Base-by-base conservation (phyloP, 2,797 vertebrate species). In the Coilia nasus region DNA sequence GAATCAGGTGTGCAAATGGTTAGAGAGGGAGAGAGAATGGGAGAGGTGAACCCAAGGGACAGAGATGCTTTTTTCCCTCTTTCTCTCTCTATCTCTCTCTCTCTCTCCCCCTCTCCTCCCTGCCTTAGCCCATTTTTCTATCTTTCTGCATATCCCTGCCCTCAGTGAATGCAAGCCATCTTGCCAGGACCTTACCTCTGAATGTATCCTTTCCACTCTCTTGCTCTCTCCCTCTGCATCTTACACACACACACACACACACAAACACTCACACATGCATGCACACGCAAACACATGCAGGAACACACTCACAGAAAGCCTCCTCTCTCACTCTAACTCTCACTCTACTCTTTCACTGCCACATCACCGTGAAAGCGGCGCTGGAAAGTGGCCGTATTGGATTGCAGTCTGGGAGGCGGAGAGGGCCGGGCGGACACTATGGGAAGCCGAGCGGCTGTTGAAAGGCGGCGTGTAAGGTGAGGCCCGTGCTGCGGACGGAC, bases 141-240 rank as follows among this genome's bases (percentile, higher is more conserved):
- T 47, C 83, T 85, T 80, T 80, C 54, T 85, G 84, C 85, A 88
- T 83, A 82, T 86, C 84, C 82, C 83, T 87, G 82, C 88, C 85
- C 88, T 85, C 90, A 90, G 87, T 90, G 89, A 86, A 81, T 86
- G 83, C 87, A 78, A 19, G 44, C 31, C 31, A 88, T 88, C 90
- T 86, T 84, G 78, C 71, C 87, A 89, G 87, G 21, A 82, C 50
- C 80, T 88, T 85, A 82, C 67, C 60, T 88, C 23, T 86, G 85
- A 87, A 87, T 90, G 87, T 88, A 71, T 87, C 87, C 75, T 89
- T 87, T 88, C 87, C n/a, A 64, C 56, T 28, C 56, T 82, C 64
- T 14, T 15, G 89, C 71, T 88, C 57, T 47, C n/a, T 17, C 82
- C 84, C 81, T 83, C 60, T 25, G 47, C 64, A 7, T 12, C 84